Evolutionary conservation across 1,140 invertebrate species (phyloP).

Genomic region (Patella vulgata): DNA sequence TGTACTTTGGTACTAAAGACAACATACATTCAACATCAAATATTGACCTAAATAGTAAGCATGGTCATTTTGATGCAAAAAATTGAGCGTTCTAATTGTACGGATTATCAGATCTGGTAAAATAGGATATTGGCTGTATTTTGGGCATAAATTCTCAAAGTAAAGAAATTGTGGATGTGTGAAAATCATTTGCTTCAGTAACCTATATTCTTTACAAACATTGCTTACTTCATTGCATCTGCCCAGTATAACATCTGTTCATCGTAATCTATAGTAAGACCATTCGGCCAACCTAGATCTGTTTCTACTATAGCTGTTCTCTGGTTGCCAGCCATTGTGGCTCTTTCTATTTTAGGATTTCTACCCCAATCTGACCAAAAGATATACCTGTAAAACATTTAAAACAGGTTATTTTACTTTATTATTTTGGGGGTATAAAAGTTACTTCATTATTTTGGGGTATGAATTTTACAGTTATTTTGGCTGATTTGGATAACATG

Average conservation of each 20-base stretch:
- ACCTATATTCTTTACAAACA: too few relatives aligned
- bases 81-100: too few relatives aligned
- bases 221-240: constrained; percentile 81
- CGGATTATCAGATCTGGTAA: too few relatives aligned
- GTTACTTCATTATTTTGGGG: neutral
- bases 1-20: too few relatives aligned
- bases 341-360: constrained; percentile 85
- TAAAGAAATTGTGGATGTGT: neutral
- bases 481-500: neutral
- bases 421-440: too few relatives aligned
- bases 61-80: too few relatives aligned
- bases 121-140: neutral
- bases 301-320: constrained; percentile 89
- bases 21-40: too few relatives aligned
- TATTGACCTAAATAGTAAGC: too few relatives aligned
- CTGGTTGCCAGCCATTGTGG: constrained; percentile 96
- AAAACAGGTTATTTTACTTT: constrained; percentile 3
- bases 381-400: constrained; percentile 74
- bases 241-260: constrained; percentile 97
- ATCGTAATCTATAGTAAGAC: constrained; percentile 95
- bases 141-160: too few relatives aligned
- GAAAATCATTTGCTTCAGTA: neutral
- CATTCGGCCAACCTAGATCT: constrained; percentile 94
- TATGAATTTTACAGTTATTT: neutral
- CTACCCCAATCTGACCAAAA: constrained; percentile 95